Percentiles rank a stretch among this genome's conserved stretches.
These are phyloP conservation scores for Eulacestoma nigropectus DNA, from an alignment of 2,113 vertebrate species.

Conservation along the genomic window DNA sequence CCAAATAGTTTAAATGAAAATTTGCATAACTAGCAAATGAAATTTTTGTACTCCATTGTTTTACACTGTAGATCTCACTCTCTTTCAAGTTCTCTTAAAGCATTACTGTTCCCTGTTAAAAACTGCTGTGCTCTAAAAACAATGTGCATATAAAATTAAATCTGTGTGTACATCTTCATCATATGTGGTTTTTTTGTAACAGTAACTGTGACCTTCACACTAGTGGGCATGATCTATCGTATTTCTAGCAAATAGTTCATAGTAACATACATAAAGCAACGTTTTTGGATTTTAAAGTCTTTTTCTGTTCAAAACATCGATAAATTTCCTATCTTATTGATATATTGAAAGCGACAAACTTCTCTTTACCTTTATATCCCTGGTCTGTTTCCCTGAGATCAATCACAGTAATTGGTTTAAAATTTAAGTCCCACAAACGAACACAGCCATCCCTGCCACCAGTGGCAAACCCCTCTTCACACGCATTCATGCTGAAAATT, in stretches of 20 bases:
- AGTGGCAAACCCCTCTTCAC: constrained; percentile 97
- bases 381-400: constrained; percentile 99
- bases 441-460: constrained; percentile 96
- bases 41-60: neutral
- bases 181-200: neutral
- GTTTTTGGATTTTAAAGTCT: neutral
- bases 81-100: neutral
- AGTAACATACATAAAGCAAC: neutral
- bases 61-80: neutral
- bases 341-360: neutral
- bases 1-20: neutral
- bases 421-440: constrained; percentile 97
- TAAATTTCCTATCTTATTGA: neutral
- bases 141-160: neutral
- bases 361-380: constrained; percentile 94
- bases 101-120: neutral
- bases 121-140: neutral
- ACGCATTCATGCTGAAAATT: constrained; percentile 99
- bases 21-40: neutral
- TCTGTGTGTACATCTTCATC: neutral
- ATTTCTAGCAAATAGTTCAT: neutral
- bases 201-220: neutral
- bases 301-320: neutral
- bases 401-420: constrained; percentile 99
- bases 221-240: neutral